Conservation (phyloP, 2,113 vertebrate genomes). For the Tragelaphus scriptus region DNA sequence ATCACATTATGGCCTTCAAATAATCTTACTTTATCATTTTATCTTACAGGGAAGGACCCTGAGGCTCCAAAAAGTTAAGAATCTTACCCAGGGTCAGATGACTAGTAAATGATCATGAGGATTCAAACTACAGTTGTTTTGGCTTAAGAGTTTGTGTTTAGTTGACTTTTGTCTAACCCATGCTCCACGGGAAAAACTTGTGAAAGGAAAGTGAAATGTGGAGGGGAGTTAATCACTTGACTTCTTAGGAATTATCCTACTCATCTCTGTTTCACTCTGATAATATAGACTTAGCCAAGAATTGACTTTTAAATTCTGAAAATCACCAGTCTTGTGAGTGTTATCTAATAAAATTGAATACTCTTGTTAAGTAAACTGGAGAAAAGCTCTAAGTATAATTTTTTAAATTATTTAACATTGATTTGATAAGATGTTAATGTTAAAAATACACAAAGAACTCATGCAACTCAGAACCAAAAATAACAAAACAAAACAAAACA, state of each 20-base stretch:
- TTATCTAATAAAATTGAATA: background rate
- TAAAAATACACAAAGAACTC: background rate
- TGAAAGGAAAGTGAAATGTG: background rate
- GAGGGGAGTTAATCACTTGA: background rate
- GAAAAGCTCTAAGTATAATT: background rate
- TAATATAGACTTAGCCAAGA: background rate
- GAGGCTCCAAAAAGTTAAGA: background rate
- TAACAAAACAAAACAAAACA: background rate
- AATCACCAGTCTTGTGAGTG: background rate
- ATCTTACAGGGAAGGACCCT: background rate
- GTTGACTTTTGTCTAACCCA: background rate
- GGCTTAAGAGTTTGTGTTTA: background rate
- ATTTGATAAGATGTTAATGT: background rate
- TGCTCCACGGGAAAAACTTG: background rate
- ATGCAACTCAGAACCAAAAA: background rate
- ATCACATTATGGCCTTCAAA: background rate
- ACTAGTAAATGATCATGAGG: background rate
- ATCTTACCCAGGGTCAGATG: background rate
- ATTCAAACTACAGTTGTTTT: background rate
- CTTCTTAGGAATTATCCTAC: background rate
- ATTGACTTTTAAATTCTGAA: background rate
- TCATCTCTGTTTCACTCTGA: background rate
- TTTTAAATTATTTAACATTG: background rate
- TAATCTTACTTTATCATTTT: background rate
- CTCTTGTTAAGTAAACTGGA: background rate